Percentiles rank a stretch among this genome's conserved stretches.
These are phyloP conservation scores for Aphidius gifuensis DNA, from an alignment of 1,140 invertebrate genomes.

Conservation along the genomic window DNA sequence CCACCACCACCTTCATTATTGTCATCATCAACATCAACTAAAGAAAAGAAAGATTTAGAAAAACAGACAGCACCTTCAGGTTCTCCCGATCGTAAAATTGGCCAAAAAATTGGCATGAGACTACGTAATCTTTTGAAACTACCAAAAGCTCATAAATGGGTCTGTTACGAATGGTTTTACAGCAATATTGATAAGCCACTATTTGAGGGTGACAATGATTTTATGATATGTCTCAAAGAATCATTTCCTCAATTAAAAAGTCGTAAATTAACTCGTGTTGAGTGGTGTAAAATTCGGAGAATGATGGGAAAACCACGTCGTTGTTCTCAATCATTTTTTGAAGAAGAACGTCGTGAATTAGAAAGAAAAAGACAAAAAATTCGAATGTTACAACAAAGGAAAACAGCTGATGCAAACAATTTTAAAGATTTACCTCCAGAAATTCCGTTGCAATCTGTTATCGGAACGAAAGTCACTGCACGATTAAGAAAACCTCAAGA, in stretches of 20 bases:
- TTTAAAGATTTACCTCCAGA: constrained; percentile 92
- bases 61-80: constrained; percentile 46
- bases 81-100: constrained; percentile 72
- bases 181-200: constrained; percentile 93
- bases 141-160: constrained; percentile 98
- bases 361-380: constrained; percentile 90
- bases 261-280: constrained; percentile 78
- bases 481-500: constrained; percentile 89
- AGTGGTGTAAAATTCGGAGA: constrained; percentile 93
- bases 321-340: constrained; percentile 92
- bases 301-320: constrained; percentile 97
- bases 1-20: constrained; percentile 28
- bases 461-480: constrained; percentile 95
- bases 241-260: constrained; percentile 91
- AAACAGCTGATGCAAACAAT: constrained; percentile 73
- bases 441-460: constrained; percentile 92
- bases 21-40: constrained; percentile 53
- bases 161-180: constrained; percentile 99
- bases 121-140: constrained; percentile 95
- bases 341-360: constrained; percentile 87
- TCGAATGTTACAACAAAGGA: constrained; percentile 89
- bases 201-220: constrained; percentile 96
- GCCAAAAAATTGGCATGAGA: constrained; percentile 85
- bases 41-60: constrained; percentile 50
- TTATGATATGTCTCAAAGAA: constrained; percentile 90